Evolutionary conservation across 2,113 vertebrate species (phyloP), one percentile per base, ranked within the genome.

Genomic region (Corythoichthys intestinalis): DNA sequence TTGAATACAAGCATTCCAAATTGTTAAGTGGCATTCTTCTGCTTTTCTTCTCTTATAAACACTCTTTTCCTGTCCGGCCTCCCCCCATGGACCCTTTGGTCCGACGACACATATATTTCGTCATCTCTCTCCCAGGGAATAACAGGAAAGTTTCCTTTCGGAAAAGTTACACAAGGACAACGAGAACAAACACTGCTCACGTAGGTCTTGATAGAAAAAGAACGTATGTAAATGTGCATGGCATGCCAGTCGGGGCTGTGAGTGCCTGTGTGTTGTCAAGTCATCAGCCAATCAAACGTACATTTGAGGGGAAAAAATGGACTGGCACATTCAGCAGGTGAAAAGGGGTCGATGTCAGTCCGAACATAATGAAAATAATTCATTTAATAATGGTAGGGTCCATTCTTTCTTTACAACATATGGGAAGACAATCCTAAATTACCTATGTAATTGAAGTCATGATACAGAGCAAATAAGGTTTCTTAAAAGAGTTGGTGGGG

Each of bases 1-100:
- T 89, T 91, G 81, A 90, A 91, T 91, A 90, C 83, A 88, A 88
- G 82, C 89, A 86, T 91, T 92, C 84, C 77, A 78, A 90, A 91
- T 78, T 86, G 86, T 86, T 72, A 90, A 90, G 85, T 80, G 82
- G 75, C 82, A 86, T 88, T 90, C 82, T 85, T 85, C 76, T 79
- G 74, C 93, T 89, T 84, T 87, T 70, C 74, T 76, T 87, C 85
- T 85, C 82, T 83, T 67, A 70, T 74, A 84, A 83, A 80, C 6
- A 58, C 74, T 70, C 68, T 73, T 74, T 72, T 66, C 34, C 15
- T 39, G 54, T 49, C 49, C 28, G 28, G 13, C 48, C 8, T 52
- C 63, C n/a, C 7, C 65, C 50, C 49, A 48, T 4, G 11, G 34
- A 38, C 38, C 65, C 50, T 34, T 58, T 14, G 12, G n/a, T 47